Conservation (phyloP, 2,797 vertebrate species). For the Antennarius maculatus region DNA sequence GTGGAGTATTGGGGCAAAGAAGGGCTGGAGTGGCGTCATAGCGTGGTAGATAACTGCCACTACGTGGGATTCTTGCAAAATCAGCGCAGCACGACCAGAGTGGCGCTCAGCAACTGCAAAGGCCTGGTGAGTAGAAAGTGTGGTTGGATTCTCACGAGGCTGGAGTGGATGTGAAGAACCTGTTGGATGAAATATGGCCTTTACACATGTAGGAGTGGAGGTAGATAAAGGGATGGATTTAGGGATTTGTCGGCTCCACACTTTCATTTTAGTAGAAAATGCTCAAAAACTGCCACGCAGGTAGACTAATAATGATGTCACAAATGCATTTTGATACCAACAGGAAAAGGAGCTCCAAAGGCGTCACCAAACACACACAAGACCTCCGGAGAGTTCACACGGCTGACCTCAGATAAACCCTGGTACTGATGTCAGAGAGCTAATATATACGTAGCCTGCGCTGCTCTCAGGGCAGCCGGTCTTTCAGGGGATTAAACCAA, state of each 20-base stretch:
- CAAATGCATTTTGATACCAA: too few relatives aligned
- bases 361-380: too few relatives aligned
- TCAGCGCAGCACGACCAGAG: slow-evolving; percentile 89
- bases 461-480: slow-evolving; percentile 54
- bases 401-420: slow-evolving; percentile 34
- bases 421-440: slow-evolving; percentile 25
- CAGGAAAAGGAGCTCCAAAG: too few relatives aligned
- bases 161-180: too few relatives aligned
- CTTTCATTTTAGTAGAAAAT: too few relatives aligned
- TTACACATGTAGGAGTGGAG: too few relatives aligned
- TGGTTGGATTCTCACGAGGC: neutral
- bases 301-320: too few relatives aligned
- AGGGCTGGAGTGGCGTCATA: slow-evolving; percentile 92
- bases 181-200: too few relatives aligned
- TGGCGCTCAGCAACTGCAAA: slow-evolving; percentile 97
- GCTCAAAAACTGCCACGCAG: neutral
- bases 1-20: slow-evolving; percentile 97
- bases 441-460: slow-evolving; percentile 27
- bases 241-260: too few relatives aligned
- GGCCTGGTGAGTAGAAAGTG: slow-evolving; percentile 91
- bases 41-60: slow-evolving; percentile 93
- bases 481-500: slow-evolving; percentile 58
- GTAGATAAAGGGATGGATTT: too few relatives aligned
- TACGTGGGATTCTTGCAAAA: slow-evolving; percentile 95
- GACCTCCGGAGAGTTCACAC: neutral